Evolutionary conservation across 2,888 invertebrate genomes (phyloP).

Genomic region (Amblyteles armatorius): DNA sequence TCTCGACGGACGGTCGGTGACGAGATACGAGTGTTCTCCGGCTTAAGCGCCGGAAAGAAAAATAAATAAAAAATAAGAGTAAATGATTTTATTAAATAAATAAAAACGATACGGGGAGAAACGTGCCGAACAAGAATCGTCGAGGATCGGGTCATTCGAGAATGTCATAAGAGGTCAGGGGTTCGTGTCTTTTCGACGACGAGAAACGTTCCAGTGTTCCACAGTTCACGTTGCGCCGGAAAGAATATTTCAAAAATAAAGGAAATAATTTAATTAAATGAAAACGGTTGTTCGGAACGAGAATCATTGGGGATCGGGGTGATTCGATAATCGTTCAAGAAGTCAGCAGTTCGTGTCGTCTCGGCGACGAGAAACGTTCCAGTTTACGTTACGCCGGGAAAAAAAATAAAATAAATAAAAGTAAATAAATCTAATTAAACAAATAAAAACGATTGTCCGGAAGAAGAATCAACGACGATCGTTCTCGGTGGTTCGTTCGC

Average conservation of each 20-base stretch:
- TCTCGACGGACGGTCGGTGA: neutral
- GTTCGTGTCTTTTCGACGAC: neutral
- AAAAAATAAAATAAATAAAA: too few species aligned
- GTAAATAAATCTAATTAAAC: too few species aligned
- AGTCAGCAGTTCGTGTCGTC: too few species aligned
- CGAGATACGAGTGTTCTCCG: neutral
- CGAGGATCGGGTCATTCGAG: too few species aligned
- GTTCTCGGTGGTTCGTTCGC: neutral
- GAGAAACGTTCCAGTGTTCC: neutral
- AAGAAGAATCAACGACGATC: neutral
- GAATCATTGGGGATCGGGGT: neutral
- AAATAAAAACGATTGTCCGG: neutral
- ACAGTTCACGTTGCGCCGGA: neutral
- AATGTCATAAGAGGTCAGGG: too few species aligned
- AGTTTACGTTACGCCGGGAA: neutral
- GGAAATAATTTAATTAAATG: neutral
- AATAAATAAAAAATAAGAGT: too few species aligned
- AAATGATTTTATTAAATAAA: neutral
- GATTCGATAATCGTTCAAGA: too few species aligned
- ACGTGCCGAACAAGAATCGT: neutral
- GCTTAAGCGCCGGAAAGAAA: neutral
- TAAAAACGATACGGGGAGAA: neutral
- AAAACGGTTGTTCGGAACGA: neutral
- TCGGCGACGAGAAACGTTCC: neutral
- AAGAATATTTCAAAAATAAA: too few species aligned